Base-by-base conservation (phyloP, 2,888 invertebrate species). In the Aethes cnicana region DNA sequence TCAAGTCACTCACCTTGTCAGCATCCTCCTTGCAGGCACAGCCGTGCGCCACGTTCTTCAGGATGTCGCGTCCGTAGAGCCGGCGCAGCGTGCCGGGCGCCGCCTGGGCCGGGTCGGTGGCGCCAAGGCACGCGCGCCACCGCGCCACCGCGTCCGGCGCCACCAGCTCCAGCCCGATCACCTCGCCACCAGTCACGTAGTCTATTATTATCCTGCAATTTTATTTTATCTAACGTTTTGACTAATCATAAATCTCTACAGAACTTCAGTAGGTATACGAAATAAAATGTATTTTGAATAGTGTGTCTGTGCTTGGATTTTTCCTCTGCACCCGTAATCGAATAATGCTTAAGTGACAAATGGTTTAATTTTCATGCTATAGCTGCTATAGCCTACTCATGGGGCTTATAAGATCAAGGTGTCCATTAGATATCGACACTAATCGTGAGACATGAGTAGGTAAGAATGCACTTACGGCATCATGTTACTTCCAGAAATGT, bases 121-220 rank as follows among this genome's bases (percentile, higher is more conserved):
- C 92, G 3, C 95, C 95, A 37, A 95, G 83, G 43, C 93, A 79
- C 41, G 91, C 78, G 4, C 90, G 84, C 93, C 94, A 95, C 56
- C 88, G 90, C n/a, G 79, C 69, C 0, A 96, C 86, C 1, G 93
- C 94, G 63, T 94, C 84, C 37, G 93, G 91, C 0, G 93, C 95
- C 28, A 95, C 92, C 44, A 97, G 69, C 75, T 96, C 95, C 63
- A 96, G 70, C 0, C 93, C 95, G 55, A 96, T 84, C 2, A 95
- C 90, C 52, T 95, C 94, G 2, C 94, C 96, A 42, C 93, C 91
- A 1, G 93, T 92, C 32, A 96, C 79, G 69, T 93, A 92, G 61
- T 92, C 92, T 54, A 95, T 81, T 43, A 94, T 83, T 37, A 91
- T 82, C 52, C 93, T 50, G 43, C 3, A 30, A 9, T n/a, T n/a